Evolutionary conservation across 2,113 vertebrate genomes (phyloP).

Genomic region (Octodon degus): DNA sequence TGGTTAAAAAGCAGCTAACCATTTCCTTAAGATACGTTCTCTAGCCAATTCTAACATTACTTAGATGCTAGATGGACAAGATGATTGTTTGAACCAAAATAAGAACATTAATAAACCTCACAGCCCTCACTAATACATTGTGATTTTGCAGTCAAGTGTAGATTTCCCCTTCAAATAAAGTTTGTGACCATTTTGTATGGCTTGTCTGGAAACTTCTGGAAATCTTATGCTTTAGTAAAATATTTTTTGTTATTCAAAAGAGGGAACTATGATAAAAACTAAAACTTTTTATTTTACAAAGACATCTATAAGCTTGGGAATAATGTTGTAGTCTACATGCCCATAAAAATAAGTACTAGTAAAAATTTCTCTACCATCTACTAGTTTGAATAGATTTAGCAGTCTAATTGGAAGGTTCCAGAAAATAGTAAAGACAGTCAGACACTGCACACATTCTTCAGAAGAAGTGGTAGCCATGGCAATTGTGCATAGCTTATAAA

Average conservation of each 20-base stretch:
- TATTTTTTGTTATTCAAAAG: background rate
- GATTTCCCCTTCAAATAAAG: too few relatives aligned
- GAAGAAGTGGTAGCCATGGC: background rate
- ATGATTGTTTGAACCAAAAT: too few relatives aligned
- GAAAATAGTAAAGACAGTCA: background rate
- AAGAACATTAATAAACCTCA: too few relatives aligned
- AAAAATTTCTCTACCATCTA: background rate
- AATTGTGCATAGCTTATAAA: conserved; percentile 20
- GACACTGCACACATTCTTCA: background rate
- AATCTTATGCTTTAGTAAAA: too few relatives aligned
- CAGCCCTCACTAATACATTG: too few relatives aligned
- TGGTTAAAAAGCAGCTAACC: too few relatives aligned
- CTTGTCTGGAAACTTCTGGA: too few relatives aligned
- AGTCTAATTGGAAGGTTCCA: background rate
- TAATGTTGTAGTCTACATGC: background rate
- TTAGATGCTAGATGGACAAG: too few relatives aligned
- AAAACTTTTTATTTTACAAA: background rate
- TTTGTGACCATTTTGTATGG: too few relatives aligned
- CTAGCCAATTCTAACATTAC: too few relatives aligned
- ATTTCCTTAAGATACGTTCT: too few relatives aligned
- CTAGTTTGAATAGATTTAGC: background rate
- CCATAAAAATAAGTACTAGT: background rate
- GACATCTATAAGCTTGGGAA: background rate
- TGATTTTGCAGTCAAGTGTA: too few relatives aligned
- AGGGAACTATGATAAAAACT: background rate